Percentiles rank a stretch among this genome's conserved stretches.
Conservation (phyloP, 2,888 invertebrate species). For the Eupsilia transversa region DNA sequence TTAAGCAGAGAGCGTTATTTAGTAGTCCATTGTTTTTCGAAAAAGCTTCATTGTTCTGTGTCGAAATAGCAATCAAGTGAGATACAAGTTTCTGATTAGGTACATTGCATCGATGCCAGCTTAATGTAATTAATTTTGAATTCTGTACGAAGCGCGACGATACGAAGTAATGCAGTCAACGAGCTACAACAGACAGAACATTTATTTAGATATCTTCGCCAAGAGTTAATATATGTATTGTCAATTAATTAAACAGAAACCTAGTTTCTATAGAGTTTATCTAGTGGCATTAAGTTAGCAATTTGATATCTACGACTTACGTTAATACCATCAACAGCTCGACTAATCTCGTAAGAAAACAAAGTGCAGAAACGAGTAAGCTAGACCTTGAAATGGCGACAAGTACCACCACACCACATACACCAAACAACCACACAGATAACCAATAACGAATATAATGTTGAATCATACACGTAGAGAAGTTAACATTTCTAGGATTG, state of each 20-base stretch:
- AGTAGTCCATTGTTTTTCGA: constrained; percentile 78
- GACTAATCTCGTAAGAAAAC: constrained; percentile 21
- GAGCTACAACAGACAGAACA: constrained; percentile 4
- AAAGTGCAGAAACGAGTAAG: constrained; percentile 31
- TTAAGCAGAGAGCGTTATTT: constrained; percentile 76
- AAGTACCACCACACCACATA: constrained; percentile 7
- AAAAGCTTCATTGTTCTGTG: constrained; percentile 75
- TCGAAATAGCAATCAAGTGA: constrained; percentile 66
- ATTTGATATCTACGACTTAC: constrained; percentile 32
- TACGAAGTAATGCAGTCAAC: background rate
- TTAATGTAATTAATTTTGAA: constrained; percentile 43
- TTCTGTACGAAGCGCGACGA: background rate
- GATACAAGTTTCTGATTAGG: constrained; percentile 54
- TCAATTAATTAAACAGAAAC: background rate
- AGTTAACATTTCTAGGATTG: constrained; percentile 68
- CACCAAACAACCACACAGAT: constrained; percentile 5
- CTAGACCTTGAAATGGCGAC: constrained; percentile 28
- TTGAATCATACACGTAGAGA: constrained; percentile 22
- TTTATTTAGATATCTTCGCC: background rate
- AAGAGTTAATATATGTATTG: constrained; percentile 9
- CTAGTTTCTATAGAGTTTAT: constrained; percentile 14
- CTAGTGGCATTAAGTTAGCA: constrained; percentile 4
- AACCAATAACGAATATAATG: constrained; percentile 29
- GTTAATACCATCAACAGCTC: constrained; percentile 13
- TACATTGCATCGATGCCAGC: constrained; percentile 34